Percentiles rank a stretch among this genome's conserved stretches.
These are phyloP conservation scores for Drosophila albomicans DNA, from an alignment of 1,140 invertebrate species.

Conservation along the genomic window DNA sequence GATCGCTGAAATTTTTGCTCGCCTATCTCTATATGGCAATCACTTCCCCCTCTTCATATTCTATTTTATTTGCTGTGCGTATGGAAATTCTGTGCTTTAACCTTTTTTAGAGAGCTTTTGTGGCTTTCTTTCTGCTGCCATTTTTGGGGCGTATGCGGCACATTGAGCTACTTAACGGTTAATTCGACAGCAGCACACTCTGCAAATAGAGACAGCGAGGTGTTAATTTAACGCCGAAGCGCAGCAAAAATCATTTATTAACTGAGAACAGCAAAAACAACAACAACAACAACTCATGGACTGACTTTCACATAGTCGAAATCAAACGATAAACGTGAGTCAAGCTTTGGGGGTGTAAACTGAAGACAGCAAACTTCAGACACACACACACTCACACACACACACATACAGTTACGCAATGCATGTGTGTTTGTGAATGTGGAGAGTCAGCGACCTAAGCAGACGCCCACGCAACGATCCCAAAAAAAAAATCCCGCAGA, in stretches of 20 bases:
- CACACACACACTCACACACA: constrained; percentile 26
- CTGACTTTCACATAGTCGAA: constrained; percentile 58
- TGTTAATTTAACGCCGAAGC: constrained; percentile 64
- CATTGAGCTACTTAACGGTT: constrained; percentile 72
- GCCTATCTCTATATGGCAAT: background rate
- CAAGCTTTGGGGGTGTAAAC: constrained; percentile 8
- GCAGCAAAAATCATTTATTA: constrained; percentile 39
- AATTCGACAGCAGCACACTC: constrained; percentile 31
- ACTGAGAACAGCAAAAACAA: constrained; percentile 7
- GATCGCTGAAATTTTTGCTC: background rate
- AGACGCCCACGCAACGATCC: constrained; percentile 48
- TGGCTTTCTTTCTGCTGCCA: constrained; percentile 18
- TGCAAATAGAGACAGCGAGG: constrained; percentile 59
- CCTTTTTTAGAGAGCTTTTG: no score
- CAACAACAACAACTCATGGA: constrained; percentile 5
- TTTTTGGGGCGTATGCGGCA: constrained; percentile 45
- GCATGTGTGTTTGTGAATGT: constrained; percentile 13
- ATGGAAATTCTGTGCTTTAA: constrained; percentile 23
- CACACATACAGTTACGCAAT: constrained; percentile 60
- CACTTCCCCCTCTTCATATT: background rate
- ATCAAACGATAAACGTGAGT: constrained; percentile 13
- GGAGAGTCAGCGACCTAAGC: constrained; percentile 64
- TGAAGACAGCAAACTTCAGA: constrained; percentile 12
- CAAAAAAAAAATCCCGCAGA: constrained; percentile 55
- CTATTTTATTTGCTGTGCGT: background rate